phyloP scores from a whole-genome alignment of 2,888 invertebrate species.

The Xestoiulus laeticollis region DNA sequence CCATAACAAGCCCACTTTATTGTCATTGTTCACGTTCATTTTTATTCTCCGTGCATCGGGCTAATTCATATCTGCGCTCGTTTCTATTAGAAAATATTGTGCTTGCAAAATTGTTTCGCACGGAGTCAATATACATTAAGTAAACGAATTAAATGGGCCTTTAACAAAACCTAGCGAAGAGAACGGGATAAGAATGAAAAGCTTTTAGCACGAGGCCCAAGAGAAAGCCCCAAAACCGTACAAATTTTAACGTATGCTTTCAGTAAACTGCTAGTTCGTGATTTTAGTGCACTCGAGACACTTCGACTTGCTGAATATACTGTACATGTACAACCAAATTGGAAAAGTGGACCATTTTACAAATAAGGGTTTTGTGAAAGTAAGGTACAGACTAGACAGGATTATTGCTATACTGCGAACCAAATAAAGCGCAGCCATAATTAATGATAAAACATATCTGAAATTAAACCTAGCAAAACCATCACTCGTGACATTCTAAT shows the following conservation, averaged over 20 bases:
- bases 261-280: conserved; percentile 14
- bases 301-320: not conserved
- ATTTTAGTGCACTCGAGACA: conserved; percentile 25
- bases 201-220: conserved; percentile 25
- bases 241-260: conserved; percentile 15
- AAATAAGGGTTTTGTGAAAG: not conserved
- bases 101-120: conserved; percentile 7
- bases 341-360: not conserved
- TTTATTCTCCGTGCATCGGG: not conserved
- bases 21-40: conserved; percentile 6
- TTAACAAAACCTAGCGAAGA: not conserved
- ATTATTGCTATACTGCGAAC: not conserved
- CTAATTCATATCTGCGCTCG: conserved; percentile 24
- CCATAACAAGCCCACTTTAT: not conserved
- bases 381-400: not conserved
- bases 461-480: not conserved
- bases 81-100: conserved; percentile 18
- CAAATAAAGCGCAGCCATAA: not conserved
- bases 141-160: conserved; percentile 28
- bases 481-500: not conserved
- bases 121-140: conserved; percentile 28
- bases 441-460: not conserved
- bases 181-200: not conserved
- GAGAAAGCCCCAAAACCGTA: not conserved
- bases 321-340: too few relatives aligned